Base-by-base conservation (phyloP, 2,888 invertebrate species). In the Lepetodrilus schrolli region DNA sequence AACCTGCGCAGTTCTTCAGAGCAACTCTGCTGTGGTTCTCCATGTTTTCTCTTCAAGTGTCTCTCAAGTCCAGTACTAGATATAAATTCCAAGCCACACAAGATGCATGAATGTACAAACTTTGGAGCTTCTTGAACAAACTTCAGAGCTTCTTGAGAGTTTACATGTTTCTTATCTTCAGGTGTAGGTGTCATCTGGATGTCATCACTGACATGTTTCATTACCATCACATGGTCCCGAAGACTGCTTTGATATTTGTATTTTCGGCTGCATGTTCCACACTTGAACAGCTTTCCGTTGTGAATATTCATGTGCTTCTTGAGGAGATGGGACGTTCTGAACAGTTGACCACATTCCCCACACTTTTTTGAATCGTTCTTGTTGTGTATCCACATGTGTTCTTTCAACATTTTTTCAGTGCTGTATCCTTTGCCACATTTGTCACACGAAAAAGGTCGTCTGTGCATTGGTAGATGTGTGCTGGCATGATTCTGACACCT, bases 201-300 rank as follows among this genome's bases (percentile, higher is more conserved):
- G 34, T 58, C 58, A 23, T n/a, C n/a, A 58, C 58, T 58, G 23
- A 30, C n/a, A 17, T 58, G 58, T 17, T 58, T 58, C 4, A 58
- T 30, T 7, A 17, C 34, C 26, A 13, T 58, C 2, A 58, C 30
- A 34, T 58, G 58, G 21, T 58, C 58, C 30, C 30, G 26, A n/a
- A 58, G 58, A 13, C 58, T 58, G 58, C 58, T 58, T 23, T 26
- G 58, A 34, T 58, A 58, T 34, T 34, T 58, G 58, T 58, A 58
- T 17, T 58, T 34, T 34, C 34, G 26, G 26, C n/a, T 34, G 5
- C 58, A 58, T 13, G 58, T 26, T 3, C 34, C 58, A 58, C 58
- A 58, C 34, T 58, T 58, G 30, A 30, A 58, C 26, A 30, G 17
- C 17, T 7, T 30, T 13, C 58, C 58, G 3, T n/a, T 30, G 34